Conservation (phyloP, 1,140 invertebrate genomes). For the Drosophila ambigua region DNA sequence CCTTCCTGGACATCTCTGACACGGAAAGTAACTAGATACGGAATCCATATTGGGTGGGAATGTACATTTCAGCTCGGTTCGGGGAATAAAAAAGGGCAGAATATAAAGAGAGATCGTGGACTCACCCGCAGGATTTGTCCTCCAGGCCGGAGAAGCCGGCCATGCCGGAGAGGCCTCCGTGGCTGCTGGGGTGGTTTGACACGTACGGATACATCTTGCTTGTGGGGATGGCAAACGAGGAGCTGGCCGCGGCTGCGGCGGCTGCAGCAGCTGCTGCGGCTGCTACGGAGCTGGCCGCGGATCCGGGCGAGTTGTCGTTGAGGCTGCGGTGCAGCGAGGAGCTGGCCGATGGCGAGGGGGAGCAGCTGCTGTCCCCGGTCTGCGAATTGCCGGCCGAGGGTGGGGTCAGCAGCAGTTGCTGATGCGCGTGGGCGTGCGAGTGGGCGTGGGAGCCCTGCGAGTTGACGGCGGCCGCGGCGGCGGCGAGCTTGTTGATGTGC, state of each 20-base stretch:
- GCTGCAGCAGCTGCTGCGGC: constrained; percentile 87
- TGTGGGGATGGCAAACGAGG: constrained; percentile 84
- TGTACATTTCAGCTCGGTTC: no score
- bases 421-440: constrained; percentile 84
- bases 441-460: constrained; percentile 64
- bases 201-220: constrained; percentile 89
- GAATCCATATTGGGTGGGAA: no score
- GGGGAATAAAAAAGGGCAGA: neutral
- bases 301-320: constrained; percentile 84
- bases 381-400: constrained; percentile 82
- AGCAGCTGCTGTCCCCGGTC: constrained; percentile 84
- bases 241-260: constrained; percentile 87
- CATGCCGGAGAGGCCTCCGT: constrained; percentile 84
- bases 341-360: constrained; percentile 85
- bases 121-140: constrained; percentile 84
- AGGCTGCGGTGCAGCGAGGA: constrained; percentile 86
- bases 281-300: constrained; percentile 87
- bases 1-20: no score
- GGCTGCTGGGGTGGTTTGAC: constrained; percentile 86
- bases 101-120: neutral
- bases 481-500: constrained; percentile 78
- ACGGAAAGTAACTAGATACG: no score
- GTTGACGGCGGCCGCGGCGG: constrained; percentile 72
- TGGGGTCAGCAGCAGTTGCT: constrained; percentile 77
- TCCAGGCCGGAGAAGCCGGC: constrained; percentile 82